These are phyloP conservation scores for Bagarius yarrelli DNA, from an alignment of 2,113 vertebrate genomes.

Conservation along the genomic window DNA sequence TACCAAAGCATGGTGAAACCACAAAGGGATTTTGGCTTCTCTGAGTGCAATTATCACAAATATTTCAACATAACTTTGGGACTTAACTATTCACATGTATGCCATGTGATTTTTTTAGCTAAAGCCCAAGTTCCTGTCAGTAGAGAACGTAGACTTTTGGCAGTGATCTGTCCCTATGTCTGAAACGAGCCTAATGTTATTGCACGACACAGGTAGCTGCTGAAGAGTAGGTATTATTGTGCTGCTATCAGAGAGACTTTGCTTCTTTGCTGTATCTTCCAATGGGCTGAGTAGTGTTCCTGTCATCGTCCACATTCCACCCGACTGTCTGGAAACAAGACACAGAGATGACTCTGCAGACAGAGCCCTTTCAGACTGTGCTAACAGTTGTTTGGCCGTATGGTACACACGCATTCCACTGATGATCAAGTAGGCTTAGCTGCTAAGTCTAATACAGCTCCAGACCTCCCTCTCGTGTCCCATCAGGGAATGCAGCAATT, in stretches of 20 bases:
- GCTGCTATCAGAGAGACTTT: slow-evolving; percentile 40
- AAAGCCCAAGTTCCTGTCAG: slow-evolving; percentile 36
- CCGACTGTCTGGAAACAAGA: slow-evolving; percentile 83
- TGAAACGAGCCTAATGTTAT: slow-evolving; percentile 44
- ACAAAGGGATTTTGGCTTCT: slow-evolving; percentile 44
- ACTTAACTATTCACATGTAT: slow-evolving; percentile 26
- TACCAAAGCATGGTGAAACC: slow-evolving; percentile 44
- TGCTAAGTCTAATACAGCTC: slow-evolving; percentile 55
- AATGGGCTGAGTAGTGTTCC: slow-evolving; percentile 64
- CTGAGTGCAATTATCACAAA: slow-evolving; percentile 39
- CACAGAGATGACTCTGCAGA: slow-evolving; percentile 84
- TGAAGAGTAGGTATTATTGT: slow-evolving; percentile 48
- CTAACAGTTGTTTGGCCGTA: slow-evolving; percentile 91
- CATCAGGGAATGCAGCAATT: slow-evolving; percentile 12
- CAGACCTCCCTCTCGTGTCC: slow-evolving; percentile 34
- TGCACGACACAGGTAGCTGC: slow-evolving; percentile 38
- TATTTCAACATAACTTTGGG: slow-evolving; percentile 46
- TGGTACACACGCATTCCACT: slow-evolving; percentile 79
- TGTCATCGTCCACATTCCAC: slow-evolving; percentile 96
- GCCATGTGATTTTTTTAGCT: slow-evolving; percentile 36
- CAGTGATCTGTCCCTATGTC: slow-evolving; percentile 47
- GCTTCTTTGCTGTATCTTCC: slow-evolving; percentile 55
- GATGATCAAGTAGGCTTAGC: slow-evolving; percentile 46
- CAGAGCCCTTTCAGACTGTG: slow-evolving; percentile 87
- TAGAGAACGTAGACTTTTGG: slow-evolving; percentile 40